These are phyloP conservation scores for Drosophila putrida DNA, from an alignment of 2,888 invertebrate genomes.

Conservation along the genomic window DNA sequence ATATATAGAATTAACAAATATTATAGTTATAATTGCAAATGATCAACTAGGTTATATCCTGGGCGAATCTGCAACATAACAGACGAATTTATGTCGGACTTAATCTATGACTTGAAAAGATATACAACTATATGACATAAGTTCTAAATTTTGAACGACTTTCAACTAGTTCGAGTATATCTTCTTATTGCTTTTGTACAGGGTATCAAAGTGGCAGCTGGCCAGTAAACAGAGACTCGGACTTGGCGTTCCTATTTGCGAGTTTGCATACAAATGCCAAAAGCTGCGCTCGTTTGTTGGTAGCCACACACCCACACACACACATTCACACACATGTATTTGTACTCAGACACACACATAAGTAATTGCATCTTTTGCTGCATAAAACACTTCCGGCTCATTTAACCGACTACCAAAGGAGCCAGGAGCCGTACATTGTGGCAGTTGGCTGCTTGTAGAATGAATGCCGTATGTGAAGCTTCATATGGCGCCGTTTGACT, in stretches of 20 bases:
- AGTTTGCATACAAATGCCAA: slow-evolving; percentile 63
- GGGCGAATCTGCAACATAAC: background rate
- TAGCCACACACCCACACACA: slow-evolving; percentile 25
- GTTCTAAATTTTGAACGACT: background rate
- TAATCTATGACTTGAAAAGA: background rate
- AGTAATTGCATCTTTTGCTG: slow-evolving; percentile 58
- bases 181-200: background rate
- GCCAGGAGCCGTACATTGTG: slow-evolving; percentile 1
- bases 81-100: background rate
- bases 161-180: background rate
- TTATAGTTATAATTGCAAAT: background rate
- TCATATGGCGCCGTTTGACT: slow-evolving; percentile 50
- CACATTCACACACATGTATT: background rate
- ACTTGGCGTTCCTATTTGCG: slow-evolving; percentile 60
- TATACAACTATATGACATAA: background rate
- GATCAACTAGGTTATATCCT: background rate
- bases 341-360: background rate
- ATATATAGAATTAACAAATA: slow-evolving; percentile 33
- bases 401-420: slow-evolving; percentile 55
- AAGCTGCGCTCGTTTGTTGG: slow-evolving; percentile 50
- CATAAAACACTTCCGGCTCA: slow-evolving; percentile 76
- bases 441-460: slow-evolving; percentile 9
- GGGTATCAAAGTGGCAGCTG: slow-evolving; percentile 49
- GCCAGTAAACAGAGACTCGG: slow-evolving; percentile 30
- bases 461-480: slow-evolving; percentile 18